phyloP scores from a whole-genome alignment of 2,797 vertebrate species.

The Pangasius krempfi region DNA sequence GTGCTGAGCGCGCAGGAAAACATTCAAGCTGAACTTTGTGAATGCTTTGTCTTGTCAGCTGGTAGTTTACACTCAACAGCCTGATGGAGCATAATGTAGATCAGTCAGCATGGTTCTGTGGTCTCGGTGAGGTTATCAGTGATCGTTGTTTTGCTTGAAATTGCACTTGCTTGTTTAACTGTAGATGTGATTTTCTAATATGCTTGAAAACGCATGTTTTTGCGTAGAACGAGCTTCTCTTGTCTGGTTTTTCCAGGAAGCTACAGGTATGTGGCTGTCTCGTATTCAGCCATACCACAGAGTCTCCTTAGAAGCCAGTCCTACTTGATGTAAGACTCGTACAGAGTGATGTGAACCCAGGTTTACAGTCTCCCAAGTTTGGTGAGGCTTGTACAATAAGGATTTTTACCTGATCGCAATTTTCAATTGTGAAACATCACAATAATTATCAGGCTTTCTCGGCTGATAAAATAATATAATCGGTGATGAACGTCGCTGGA shows the following conservation, averaged over 20 bases:
- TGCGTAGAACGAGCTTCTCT: background rate
- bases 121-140: background rate
- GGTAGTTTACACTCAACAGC: slow-evolving; percentile 29
- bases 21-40: background rate
- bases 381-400: background rate
- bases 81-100: background rate
- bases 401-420: background rate
- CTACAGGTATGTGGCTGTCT: background rate
- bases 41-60: slow-evolving; percentile 42
- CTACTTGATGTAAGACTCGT: slow-evolving; percentile 16
- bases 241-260: background rate
- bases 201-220: background rate
- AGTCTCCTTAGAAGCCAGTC: background rate
- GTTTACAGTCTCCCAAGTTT: background rate
- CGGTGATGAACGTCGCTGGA: background rate
- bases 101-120: background rate
- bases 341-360: background rate
- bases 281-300: background rate
- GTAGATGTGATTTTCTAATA: too few relatives aligned
- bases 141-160: background rate
- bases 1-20: slow-evolving; percentile 1
- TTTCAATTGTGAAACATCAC: background rate
- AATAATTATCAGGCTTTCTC: background rate
- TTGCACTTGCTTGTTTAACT: background rate
- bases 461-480: background rate